Evolutionary conservation across 2,888 invertebrate genomes (phyloP).

Genomic region (Tenodera sinensis): DNA sequence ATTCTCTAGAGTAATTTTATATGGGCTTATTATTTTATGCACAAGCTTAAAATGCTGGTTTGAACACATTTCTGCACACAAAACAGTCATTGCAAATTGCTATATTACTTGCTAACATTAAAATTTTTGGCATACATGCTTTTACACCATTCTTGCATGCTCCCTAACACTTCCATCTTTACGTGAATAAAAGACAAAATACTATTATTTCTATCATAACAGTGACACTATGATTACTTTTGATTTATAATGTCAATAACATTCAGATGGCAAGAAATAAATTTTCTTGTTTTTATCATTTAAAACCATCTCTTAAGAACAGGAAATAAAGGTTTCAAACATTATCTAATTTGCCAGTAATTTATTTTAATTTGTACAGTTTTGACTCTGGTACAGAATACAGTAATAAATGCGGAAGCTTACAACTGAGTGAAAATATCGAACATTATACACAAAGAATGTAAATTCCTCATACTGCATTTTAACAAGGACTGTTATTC

Average conservation of each 20-base stretch:
- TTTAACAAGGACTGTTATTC: neutral
- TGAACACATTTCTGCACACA: constrained; percentile 9
- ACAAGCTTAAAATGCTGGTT: constrained; percentile 6
- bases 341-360: neutral
- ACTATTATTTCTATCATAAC: neutral
- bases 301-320: neutral
- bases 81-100: constrained; percentile 1
- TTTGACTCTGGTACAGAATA: neutral
- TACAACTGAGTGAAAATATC: neutral
- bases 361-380: neutral
- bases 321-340: neutral
- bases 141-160: constrained; percentile 1
- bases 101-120: neutral
- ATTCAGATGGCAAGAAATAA: neutral
- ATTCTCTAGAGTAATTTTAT: neutral
- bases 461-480: neutral
- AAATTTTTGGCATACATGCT: neutral
- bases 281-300: neutral
- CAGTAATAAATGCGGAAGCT: neutral
- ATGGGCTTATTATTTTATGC: constrained; percentile 8
- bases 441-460: neutral
- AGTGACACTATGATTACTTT: neutral
- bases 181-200: neutral
- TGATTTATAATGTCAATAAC: neutral
- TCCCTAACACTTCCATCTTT: neutral